phyloP scores from a whole-genome alignment of 2,888 invertebrate genomes.

The Zele albiditarsus region DNA sequence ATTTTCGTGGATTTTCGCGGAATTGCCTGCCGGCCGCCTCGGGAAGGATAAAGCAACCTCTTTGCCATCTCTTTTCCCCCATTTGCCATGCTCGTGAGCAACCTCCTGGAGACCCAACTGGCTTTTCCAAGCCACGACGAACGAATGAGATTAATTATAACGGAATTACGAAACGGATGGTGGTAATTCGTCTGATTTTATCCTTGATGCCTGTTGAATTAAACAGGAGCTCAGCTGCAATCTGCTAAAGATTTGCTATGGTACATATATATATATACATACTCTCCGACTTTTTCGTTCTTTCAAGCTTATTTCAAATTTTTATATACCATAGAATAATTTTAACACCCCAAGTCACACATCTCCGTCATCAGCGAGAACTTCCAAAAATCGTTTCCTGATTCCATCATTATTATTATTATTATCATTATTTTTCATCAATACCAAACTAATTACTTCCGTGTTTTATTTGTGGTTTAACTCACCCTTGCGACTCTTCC shows the following conservation, averaged over 20 bases:
- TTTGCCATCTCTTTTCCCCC: slow-evolving; percentile 30
- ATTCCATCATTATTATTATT: slow-evolving; percentile 13
- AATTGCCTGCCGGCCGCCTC: slow-evolving; percentile 40
- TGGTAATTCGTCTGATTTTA: slow-evolving; percentile 44
- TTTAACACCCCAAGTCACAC: too few species aligned
- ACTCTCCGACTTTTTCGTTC: background rate
- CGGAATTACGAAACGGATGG: slow-evolving; percentile 42
- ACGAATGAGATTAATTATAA: slow-evolving; percentile 46
- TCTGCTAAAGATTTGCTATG: slow-evolving; percentile 31
- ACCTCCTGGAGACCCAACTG: slow-evolving; percentile 19
- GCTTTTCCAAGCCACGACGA: slow-evolving; percentile 30
- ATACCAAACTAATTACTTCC: slow-evolving; percentile 35
- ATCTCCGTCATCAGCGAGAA: too few species aligned
- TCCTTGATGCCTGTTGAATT: slow-evolving; percentile 39
- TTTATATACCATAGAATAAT: too few species aligned
- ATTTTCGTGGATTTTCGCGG: slow-evolving; percentile 42
- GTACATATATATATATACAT: slow-evolving; percentile 7
- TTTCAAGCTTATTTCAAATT: background rate
- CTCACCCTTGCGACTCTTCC: too few species aligned
- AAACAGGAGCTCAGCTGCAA: slow-evolving; percentile 34
- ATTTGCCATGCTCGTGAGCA: slow-evolving; percentile 22
- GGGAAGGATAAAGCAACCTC: slow-evolving; percentile 35
- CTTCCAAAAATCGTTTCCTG: too few species aligned
- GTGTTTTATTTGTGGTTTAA: background rate
- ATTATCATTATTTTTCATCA: slow-evolving; percentile 8